Conservation (phyloP, 2,888 invertebrate genomes). For the Acheta domesticus region DNA sequence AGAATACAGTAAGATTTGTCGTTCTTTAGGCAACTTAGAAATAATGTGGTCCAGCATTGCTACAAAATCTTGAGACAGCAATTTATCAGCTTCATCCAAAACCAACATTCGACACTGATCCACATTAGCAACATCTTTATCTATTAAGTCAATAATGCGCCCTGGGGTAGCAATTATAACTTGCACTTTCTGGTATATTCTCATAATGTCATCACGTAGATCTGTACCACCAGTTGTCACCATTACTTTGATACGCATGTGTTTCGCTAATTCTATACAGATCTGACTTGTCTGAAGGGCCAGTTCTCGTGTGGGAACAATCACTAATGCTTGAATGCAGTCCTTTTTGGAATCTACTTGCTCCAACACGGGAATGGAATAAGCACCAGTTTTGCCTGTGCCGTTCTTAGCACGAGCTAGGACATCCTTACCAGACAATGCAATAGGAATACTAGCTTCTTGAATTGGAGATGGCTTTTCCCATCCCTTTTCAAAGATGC, state of each 20-base stretch:
- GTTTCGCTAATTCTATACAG: constrained; percentile 97
- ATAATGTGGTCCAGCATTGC: constrained; percentile 98
- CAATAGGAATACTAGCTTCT: constrained; percentile 98
- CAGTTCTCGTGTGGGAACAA: constrained; percentile 97
- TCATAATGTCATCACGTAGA: constrained; percentile 97
- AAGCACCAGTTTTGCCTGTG: constrained; percentile 98
- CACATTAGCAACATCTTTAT: constrained; percentile 88
- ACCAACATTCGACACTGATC: constrained; percentile 95
- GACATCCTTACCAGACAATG: constrained; percentile 95
- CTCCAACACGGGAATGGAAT: constrained; percentile 97
- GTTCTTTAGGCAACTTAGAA: constrained; percentile 82
- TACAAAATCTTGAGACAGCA: constrained; percentile 98
- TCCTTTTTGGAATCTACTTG: constrained; percentile 85
- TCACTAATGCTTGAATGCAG: constrained; percentile 94
- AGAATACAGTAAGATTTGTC: constrained; percentile 97
- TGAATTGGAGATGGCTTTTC: constrained; percentile 99
- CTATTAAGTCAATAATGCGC: constrained; percentile 98
- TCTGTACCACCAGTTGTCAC: constrained; percentile 99
- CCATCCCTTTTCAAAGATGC: constrained; percentile 99
- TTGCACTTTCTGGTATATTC: constrained; percentile 99
- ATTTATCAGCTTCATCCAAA: constrained; percentile 98
- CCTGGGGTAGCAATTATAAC: constrained; percentile 99
- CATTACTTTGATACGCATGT: constrained; percentile 96
- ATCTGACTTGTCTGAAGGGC: constrained; percentile 99
- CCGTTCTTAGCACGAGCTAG: constrained; percentile 99